Percentiles rank a stretch among this genome's conserved stretches.
These are phyloP conservation scores for Nerophis ophidion DNA, from an alignment of 2,113 vertebrate species.

Conservation along the genomic window DNA sequence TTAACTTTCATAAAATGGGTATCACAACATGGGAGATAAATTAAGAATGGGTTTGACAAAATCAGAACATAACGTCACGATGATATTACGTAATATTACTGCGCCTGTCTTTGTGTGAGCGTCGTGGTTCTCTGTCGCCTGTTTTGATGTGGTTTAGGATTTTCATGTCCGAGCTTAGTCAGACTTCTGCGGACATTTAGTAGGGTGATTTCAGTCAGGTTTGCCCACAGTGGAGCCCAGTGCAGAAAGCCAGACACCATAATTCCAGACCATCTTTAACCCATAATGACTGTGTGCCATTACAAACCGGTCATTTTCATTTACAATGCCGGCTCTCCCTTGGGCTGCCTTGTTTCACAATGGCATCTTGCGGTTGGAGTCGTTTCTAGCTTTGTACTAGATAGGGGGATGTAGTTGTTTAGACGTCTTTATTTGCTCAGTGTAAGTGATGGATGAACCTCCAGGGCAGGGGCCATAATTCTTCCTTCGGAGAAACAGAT, in stretches of 20 bases:
- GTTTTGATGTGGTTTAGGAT: slow-evolving; percentile 62
- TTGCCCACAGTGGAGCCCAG: slow-evolving; percentile 61
- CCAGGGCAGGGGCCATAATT: slow-evolving; percentile 49
- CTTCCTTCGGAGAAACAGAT: slow-evolving; percentile 49
- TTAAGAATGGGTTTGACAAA: too few species aligned
- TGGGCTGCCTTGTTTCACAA: slow-evolving; percentile 42
- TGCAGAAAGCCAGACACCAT: slow-evolving; percentile 69
- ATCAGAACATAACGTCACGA: neutral
- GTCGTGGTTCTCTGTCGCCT: slow-evolving; percentile 33
- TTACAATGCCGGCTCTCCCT: slow-evolving; percentile 55
- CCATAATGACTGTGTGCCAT: slow-evolving; percentile 64
- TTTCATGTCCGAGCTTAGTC: slow-evolving; percentile 59
- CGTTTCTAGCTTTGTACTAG: slow-evolving; percentile 50
- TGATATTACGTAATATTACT: slow-evolving; percentile 2
- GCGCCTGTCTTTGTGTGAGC: slow-evolving; percentile 31
- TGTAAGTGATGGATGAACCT: slow-evolving; percentile 66
- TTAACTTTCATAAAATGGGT: neutral
- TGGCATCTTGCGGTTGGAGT: slow-evolving; percentile 45
- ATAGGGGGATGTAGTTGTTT: slow-evolving; percentile 63
- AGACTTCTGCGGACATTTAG: slow-evolving; percentile 55
- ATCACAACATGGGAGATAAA: too few species aligned
- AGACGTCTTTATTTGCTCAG: slow-evolving; percentile 64
- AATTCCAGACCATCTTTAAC: slow-evolving; percentile 65
- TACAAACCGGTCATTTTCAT: slow-evolving; percentile 64
- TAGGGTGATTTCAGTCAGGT: slow-evolving; percentile 65